Evolutionary conservation across 1,140 invertebrate species (phyloP), one percentile per base, ranked within the genome.

Genomic region (Fopius arisanus): DNA sequence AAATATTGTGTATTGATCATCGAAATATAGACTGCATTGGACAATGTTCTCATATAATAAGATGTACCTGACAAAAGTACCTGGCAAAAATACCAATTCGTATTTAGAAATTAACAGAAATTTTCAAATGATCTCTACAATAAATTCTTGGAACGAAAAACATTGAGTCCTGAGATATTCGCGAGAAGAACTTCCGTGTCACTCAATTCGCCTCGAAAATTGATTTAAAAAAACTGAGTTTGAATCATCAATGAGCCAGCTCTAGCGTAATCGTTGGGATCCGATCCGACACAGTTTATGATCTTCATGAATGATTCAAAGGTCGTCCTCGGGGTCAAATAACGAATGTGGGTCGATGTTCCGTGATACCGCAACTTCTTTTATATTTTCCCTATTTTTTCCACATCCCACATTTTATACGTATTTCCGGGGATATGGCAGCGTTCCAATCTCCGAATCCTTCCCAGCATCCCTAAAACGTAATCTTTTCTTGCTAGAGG

Each of bases 271-370:
- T 26, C 54, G 54, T 26, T 59, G 54, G 23, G 19, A 59, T 26
- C 21, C 26, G 54, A 59, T 59, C 54, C 26, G 54, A 28, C 54
- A 59, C 54, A 59, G 23, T 59, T 59, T 59, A 59, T 59, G 54
- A 59, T 59, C 19, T 59, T 59, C 54, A 59, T 59, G 54, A 59
- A 59, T 59, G 54, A 59, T 59, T 59, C 54, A 59, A 59, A 26
- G 54, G 54, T 59, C 54, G 54, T 59, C 54, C 14, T 12, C 23
- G 23, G 54, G 54, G 54, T 59, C 54, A 59, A 59, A 59, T 59
- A 59, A 19, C 54, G 6, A 26, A 59, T 59, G 54, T 59, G 23
- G 54, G 54, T 59, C 54, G 54, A 59, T 59, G 21, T 28, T 23
- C 54, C 4, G 54, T 28, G 54, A 59, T 59, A 28, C 54, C 54